Percentiles rank a stretch among this genome's conserved stretches.
Conservation (phyloP, 2,888 invertebrate genomes). For the Chaetoderma sp. region DNA sequence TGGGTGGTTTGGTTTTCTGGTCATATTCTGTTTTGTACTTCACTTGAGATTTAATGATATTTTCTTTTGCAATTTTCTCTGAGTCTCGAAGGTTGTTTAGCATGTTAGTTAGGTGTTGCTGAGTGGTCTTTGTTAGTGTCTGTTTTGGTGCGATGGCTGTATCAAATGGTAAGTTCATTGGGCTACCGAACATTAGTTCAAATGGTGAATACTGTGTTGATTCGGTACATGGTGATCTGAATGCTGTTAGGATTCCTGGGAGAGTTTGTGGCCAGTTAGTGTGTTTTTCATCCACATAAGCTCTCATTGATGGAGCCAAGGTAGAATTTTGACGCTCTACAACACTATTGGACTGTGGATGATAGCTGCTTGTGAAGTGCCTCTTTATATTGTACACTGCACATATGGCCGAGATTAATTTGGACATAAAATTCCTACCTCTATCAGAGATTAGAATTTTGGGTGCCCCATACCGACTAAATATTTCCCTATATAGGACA, state of each 20-base stretch:
- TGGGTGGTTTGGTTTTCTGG: constrained; percentile 12
- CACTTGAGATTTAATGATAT: constrained; percentile 19
- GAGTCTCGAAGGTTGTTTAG: constrained; percentile 21
- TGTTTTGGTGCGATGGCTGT: constrained; percentile 16
- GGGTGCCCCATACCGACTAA: too few species aligned
- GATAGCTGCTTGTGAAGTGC: constrained; percentile 14
- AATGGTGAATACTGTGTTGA: constrained; percentile 27
- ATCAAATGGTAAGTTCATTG: constrained; percentile 28
- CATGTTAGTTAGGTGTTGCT: constrained; percentile 21
- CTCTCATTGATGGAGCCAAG: constrained; percentile 11
- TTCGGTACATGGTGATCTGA: constrained; percentile 9
- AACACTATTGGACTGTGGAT: constrained; percentile 18
- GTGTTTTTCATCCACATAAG: too few species aligned
- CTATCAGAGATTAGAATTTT: too few species aligned
- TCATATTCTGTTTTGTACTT: constrained; percentile 28
- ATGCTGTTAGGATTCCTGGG: constrained; percentile 27
- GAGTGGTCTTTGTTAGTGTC: constrained; percentile 15
- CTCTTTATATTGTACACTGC: constrained; percentile 4
- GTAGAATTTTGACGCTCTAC: constrained; percentile 21
- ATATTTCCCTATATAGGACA: too few species aligned
- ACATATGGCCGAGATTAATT: constrained; percentile 6
- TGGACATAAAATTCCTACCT: too few species aligned
- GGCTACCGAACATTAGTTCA: constrained; percentile 31
- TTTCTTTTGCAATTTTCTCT: constrained; percentile 27
- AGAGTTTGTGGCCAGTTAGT: too few species aligned